Evolutionary conservation across 1,140 invertebrate species (phyloP).

Genomic region (Hydropsyche tenuis): DNA sequence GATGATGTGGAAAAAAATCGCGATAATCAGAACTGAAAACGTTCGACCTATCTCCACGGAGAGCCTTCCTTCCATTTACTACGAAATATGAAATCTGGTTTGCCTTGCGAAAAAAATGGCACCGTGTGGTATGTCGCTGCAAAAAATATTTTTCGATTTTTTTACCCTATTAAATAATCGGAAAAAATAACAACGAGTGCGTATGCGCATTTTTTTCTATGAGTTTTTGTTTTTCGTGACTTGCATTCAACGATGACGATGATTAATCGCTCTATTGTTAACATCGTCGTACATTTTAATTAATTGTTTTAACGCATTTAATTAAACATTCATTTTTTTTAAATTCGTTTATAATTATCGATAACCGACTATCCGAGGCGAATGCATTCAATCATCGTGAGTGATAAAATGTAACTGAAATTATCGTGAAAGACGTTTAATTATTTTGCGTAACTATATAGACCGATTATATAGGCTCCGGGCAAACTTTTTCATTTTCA

Average conservation of each 20-base stretch:
- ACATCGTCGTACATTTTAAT: constrained; percentile 21
- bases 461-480: background rate
- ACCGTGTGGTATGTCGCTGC: background rate
- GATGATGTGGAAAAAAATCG: background rate
- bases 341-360: background rate
- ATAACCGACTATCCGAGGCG: background rate
- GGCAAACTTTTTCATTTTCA: background rate
- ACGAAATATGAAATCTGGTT: constrained; percentile 21
- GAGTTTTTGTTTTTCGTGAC: background rate
- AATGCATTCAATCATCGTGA: too few relatives aligned
- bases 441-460: background rate
- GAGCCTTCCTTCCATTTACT: constrained; percentile 15
- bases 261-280: constrained; percentile 33
- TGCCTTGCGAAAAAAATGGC: constrained; percentile 18
- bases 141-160: constrained; percentile 15
- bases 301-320: constrained; percentile 19
- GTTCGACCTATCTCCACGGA: constrained; percentile 15
- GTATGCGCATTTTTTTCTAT: background rate
- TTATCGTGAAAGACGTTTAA: background rate
- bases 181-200: background rate
- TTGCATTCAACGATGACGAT: constrained; percentile 18
- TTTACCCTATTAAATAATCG: background rate
- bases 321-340: background rate
- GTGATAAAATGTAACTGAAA: too few relatives aligned
- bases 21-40: constrained; percentile 21